phyloP scores from a whole-genome alignment of 2,113 vertebrate genomes.

The Mus pahari region DNA sequence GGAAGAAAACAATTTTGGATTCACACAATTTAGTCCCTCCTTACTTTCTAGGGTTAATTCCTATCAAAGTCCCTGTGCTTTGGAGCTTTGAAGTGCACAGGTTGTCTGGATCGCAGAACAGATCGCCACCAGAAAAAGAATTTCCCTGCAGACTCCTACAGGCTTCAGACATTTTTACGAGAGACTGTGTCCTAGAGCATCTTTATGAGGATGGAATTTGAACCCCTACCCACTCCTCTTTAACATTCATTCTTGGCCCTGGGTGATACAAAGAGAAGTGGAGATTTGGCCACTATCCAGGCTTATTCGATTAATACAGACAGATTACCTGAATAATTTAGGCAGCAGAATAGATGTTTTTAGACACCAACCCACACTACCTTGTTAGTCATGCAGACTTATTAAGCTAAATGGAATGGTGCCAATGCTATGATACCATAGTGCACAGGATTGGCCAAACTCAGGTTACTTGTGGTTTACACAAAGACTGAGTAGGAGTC shows the following conservation, averaged over 20 bases:
- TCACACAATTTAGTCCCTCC: neutral
- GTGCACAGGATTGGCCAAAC: neutral
- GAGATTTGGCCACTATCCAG: conserved; percentile 37
- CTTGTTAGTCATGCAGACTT: neutral
- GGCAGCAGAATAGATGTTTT: conserved; percentile 15
- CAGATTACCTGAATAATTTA: conserved; percentile 54
- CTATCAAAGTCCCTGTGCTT: neutral
- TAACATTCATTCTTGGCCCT: neutral
- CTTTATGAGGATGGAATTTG: neutral
- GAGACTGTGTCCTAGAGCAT: neutral
- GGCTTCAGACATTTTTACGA: neutral
- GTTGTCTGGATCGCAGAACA: neutral
- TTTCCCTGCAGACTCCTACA: neutral
- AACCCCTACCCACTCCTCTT: neutral
- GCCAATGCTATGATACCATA: neutral
- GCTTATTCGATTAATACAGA: conserved; percentile 41
- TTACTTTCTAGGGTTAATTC: neutral
- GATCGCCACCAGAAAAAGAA: neutral
- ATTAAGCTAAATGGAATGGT: conserved; percentile 51
- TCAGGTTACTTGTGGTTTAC: neutral
- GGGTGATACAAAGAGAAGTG: conserved; percentile 24
- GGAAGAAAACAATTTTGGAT: neutral
- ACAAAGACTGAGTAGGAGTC: neutral
- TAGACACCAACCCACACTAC: neutral
- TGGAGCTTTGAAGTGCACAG: neutral